phyloP scores from a whole-genome alignment of 2,113 vertebrate genomes.

The Cyanistes caeruleus region DNA sequence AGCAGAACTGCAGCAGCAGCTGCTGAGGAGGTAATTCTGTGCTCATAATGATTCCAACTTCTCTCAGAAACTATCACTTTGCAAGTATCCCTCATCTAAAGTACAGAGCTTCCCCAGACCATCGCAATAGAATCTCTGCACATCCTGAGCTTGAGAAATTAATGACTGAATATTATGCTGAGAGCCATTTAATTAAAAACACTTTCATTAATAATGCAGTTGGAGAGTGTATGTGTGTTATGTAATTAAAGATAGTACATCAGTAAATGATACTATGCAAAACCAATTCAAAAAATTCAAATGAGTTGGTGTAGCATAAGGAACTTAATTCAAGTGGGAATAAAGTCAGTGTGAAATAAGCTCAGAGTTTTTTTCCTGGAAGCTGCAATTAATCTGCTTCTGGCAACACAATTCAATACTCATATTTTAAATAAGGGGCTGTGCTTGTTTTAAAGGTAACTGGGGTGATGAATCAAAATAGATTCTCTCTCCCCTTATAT shows the following conservation, averaged over 20 bases:
- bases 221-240: constrained; percentile 57
- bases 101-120: constrained; percentile 39
- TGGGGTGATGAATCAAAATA: background rate
- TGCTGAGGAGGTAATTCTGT: constrained; percentile 54
- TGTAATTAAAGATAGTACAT: constrained; percentile 68
- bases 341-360: constrained; percentile 61
- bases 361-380: constrained; percentile 37
- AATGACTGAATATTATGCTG: constrained; percentile 61
- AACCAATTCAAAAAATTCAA: constrained; percentile 67
- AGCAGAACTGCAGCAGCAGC: constrained; percentile 35
- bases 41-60: constrained; percentile 19
- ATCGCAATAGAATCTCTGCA: background rate
- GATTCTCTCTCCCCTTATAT: background rate
- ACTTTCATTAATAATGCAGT: constrained; percentile 62
- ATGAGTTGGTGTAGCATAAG: constrained; percentile 39
- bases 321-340: constrained; percentile 53
- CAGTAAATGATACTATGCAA: constrained; percentile 67
- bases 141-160: constrained; percentile 44
- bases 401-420: constrained; percentile 1
- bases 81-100: constrained; percentile 45
- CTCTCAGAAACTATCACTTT: background rate
- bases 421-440: background rate
- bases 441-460: background rate
- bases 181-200: constrained; percentile 70
- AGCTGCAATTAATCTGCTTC: constrained; percentile 59